phyloP scores from a whole-genome alignment of 2,113 vertebrate genomes.

The Isichthys henryi region DNA sequence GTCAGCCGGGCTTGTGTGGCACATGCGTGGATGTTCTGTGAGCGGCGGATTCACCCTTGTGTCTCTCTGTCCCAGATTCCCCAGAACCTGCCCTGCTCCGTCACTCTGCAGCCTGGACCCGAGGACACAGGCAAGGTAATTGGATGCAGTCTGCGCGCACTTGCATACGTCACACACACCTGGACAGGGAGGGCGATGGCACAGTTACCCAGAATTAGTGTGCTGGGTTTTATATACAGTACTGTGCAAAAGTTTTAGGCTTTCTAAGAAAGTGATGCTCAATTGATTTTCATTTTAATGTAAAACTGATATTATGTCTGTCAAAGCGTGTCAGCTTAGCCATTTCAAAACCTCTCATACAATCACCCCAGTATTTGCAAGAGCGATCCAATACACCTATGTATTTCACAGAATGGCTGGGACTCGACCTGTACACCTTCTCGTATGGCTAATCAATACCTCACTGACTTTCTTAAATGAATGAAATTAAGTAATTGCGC shows the following conservation, averaged over 20 bases:
- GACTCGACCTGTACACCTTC: no score
- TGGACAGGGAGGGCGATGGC: neutral
- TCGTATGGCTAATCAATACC: no score
- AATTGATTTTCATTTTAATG: neutral
- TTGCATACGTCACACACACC: neutral
- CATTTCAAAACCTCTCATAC: neutral
- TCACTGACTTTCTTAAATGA: neutral
- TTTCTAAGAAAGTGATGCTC: neutral
- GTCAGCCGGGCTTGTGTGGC: neutral
- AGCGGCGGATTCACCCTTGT: neutral
- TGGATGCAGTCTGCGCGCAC: neutral
- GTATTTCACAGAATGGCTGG: no score
- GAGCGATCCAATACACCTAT: neutral
- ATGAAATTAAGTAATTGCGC: neutral
- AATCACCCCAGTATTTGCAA: neutral
- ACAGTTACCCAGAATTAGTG: neutral
- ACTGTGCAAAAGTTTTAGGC: neutral
- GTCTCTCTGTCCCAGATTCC: conserved; percentile 11
- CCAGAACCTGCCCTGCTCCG: conserved; percentile 71
- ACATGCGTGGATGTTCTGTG: neutral
- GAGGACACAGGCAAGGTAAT: conserved; percentile 87
- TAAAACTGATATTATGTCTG: neutral
- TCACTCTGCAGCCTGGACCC: conserved; percentile 83
- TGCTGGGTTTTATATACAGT: neutral
- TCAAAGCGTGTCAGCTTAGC: neutral